Evolutionary conservation across 2,113 vertebrate genomes (phyloP).

Genomic region (Acinonyx jubatus): DNA sequence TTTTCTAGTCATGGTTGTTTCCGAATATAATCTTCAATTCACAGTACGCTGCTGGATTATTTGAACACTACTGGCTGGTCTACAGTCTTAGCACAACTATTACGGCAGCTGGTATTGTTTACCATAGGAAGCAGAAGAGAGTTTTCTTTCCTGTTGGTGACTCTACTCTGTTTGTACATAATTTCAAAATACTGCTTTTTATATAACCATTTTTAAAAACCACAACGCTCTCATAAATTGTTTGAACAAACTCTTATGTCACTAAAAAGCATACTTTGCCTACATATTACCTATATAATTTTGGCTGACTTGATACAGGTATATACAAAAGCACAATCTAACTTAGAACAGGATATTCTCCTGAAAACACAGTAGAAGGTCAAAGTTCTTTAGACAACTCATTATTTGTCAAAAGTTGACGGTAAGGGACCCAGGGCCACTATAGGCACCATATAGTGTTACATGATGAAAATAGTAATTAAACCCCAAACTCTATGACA

Average conservation of each 20-base stretch:
- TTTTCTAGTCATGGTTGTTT: constrained; percentile 21
- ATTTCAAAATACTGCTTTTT: neutral
- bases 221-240: neutral
- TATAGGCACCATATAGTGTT: neutral
- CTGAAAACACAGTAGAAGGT: neutral
- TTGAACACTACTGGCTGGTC: neutral
- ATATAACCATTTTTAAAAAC: constrained; percentile 12
- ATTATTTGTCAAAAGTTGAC: neutral
- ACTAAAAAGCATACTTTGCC: neutral
- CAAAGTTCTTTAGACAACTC: neutral
- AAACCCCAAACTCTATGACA: neutral
- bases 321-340: neutral
- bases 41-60: neutral
- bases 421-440: neutral
- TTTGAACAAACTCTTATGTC: constrained; percentile 13
- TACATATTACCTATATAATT: constrained; percentile 10
- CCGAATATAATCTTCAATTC: neutral
- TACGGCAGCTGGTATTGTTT: neutral
- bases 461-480: neutral
- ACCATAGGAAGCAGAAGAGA: neutral
- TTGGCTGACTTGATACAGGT: neutral
- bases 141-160: neutral
- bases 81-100: neutral
- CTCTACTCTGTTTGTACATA: neutral
- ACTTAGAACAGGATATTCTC: neutral